phyloP scores from a whole-genome alignment of 2,797 vertebrate species.

The Rhinogobio ventralis region DNA sequence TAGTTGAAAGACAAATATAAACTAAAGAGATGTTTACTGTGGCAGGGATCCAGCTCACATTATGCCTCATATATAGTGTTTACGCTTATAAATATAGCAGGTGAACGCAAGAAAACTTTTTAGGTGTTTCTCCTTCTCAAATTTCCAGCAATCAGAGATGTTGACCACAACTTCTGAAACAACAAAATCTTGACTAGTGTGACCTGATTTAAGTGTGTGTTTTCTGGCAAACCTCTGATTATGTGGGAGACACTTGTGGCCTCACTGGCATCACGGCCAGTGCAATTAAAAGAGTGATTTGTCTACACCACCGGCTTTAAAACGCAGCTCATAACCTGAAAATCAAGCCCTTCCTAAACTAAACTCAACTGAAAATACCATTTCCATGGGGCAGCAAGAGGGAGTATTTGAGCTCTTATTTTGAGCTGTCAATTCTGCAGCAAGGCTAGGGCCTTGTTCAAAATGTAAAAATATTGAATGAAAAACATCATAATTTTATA shows the following conservation, averaged over 20 bases:
- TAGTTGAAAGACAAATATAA: background rate
- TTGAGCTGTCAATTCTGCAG: background rate
- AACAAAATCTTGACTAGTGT: background rate
- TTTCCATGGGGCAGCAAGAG: background rate
- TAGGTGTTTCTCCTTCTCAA: background rate
- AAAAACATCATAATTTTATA: background rate
- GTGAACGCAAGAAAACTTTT: no score
- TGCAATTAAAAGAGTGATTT: background rate
- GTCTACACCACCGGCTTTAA: background rate
- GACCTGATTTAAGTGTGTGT: background rate
- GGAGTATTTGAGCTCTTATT: background rate
- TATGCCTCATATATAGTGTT: background rate
- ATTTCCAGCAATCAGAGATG: conserved; percentile 15
- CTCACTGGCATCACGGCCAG: background rate
- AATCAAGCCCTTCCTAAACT: background rate
- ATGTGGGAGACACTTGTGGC: background rate
- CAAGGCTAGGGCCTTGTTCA: background rate
- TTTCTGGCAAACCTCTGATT: conserved; percentile 1
- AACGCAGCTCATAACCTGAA: background rate
- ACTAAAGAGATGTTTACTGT: background rate
- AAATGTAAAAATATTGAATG: background rate
- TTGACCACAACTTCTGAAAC: conserved; percentile 1
- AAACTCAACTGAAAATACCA: background rate
- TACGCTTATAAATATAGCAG: background rate
- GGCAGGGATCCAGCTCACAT: background rate